phyloP scores from a whole-genome alignment of 2,888 invertebrate species.

The Adelognathus sp. region DNA sequence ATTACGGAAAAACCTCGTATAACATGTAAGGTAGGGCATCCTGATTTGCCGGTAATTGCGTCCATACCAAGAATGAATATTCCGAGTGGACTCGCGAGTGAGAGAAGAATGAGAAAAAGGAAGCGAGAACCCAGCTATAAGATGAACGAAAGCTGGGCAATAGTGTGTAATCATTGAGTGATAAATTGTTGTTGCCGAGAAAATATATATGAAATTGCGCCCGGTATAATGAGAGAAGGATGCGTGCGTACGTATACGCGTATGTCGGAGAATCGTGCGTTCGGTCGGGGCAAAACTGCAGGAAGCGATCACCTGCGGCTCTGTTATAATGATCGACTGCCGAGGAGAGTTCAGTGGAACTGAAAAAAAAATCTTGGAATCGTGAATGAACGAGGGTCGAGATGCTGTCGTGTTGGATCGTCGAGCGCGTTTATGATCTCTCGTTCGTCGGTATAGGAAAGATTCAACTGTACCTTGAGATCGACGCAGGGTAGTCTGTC shows the following conservation, averaged over 20 bases:
- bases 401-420: background rate
- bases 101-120: background rate
- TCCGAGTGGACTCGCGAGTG: constrained; percentile 14
- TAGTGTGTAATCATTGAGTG: constrained; percentile 56
- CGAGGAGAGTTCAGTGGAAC: constrained; percentile 18
- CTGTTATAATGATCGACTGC: constrained; percentile 49
- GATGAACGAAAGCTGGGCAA: constrained; percentile 23
- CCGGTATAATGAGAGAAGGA: constrained; percentile 55
- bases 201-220: constrained; percentile 59
- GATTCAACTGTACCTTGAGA: no score
- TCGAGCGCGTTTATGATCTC: background rate
- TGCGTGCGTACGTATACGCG: constrained; percentile 43
- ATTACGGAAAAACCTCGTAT: constrained; percentile 46
- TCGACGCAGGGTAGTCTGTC: no score
- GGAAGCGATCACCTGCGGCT: constrained; percentile 56
- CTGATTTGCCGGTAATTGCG: constrained; percentile 54
- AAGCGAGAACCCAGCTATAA: background rate
- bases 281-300: constrained; percentile 46
- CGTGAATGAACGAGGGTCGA: constrained; percentile 16
- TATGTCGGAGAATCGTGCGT: background rate
- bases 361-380: constrained; percentile 53
- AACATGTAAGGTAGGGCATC: constrained; percentile 18
- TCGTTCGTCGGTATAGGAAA: background rate
- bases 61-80: constrained; percentile 49
- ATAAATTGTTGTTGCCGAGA: constrained; percentile 59